phyloP scores from a whole-genome alignment of 2,888 invertebrate genomes.

The Tanypteryx hageni region DNA sequence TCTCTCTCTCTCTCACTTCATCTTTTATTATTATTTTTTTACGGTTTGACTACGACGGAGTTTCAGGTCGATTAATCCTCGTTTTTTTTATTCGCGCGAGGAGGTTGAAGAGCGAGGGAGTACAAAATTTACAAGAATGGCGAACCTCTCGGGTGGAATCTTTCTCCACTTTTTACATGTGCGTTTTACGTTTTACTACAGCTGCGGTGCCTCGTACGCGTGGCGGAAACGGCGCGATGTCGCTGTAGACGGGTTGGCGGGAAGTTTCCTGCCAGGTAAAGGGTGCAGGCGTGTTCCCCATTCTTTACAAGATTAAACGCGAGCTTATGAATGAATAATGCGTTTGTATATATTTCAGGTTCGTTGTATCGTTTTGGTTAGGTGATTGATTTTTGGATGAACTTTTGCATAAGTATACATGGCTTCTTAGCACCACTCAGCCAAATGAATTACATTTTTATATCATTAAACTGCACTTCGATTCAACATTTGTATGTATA shows the following conservation, averaged over 20 bases:
- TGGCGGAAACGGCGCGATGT: not conserved
- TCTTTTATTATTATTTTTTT: conserved; percentile 28
- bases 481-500: too few species aligned
- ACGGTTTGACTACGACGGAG: not conserved
- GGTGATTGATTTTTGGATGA: too few species aligned
- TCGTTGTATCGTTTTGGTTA: too few species aligned
- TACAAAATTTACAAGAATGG: not conserved
- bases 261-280: not conserved
- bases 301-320: too few species aligned
- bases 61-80: conserved; percentile 12
- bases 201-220: not conserved
- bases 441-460: too few species aligned
- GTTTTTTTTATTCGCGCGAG: not conserved
- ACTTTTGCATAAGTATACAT: too few species aligned
- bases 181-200: not conserved
- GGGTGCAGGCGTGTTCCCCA: not conserved
- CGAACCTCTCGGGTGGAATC: not conserved
- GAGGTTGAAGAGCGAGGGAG: not conserved
- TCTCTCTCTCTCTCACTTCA: not conserved
- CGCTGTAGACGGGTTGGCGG: not conserved
- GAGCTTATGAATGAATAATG: too few species aligned
- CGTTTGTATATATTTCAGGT: too few species aligned
- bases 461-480: too few species aligned
- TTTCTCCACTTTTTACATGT: not conserved
- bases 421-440: too few species aligned